These are phyloP conservation scores for Caenorhabditis sp. DNA, from an alignment of 2,888 invertebrate genomes.

Conservation along the genomic window DNA sequence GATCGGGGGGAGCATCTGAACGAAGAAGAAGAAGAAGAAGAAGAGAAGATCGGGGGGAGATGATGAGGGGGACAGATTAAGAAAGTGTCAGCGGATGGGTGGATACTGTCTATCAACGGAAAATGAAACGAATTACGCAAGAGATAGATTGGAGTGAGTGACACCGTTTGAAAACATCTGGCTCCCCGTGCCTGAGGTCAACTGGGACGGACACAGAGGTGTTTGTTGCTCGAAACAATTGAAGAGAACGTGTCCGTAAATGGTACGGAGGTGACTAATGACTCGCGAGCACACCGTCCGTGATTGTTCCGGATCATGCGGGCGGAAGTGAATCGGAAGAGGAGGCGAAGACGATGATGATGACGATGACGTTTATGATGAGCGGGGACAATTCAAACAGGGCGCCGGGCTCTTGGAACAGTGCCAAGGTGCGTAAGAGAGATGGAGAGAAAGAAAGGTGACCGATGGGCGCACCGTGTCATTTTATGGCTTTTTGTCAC, in stretches of 20 bases:
- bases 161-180: conserved; percentile 32
- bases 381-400: no score
- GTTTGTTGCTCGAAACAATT: conserved; percentile 13
- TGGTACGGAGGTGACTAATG: conserved; percentile 36
- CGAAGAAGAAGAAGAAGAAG: not conserved
- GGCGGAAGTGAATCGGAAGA: conserved; percentile 23
- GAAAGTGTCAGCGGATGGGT: conserved; percentile 11
- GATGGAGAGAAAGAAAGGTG: conserved; percentile 4
- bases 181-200: not conserved
- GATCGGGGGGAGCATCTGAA: not conserved
- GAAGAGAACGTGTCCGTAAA: conserved; percentile 12
- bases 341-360: not conserved
- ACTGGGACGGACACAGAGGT: not conserved
- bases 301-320: conserved; percentile 25
- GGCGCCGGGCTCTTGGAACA: conserved; percentile 14
- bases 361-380: no score
- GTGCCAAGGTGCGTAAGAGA: conserved; percentile 13
- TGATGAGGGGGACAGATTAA: not conserved
- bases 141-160: conserved; percentile 8
- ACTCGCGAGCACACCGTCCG: conserved; percentile 10
- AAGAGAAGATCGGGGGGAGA: not conserved
- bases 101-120: conserved; percentile 7
- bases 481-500: conserved; percentile 48
- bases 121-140: conserved; percentile 21
- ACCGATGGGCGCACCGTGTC: conserved; percentile 39